These are phyloP conservation scores for Forbesichthys agassizii DNA, from an alignment of 2,113 vertebrate genomes.

Conservation along the genomic window DNA sequence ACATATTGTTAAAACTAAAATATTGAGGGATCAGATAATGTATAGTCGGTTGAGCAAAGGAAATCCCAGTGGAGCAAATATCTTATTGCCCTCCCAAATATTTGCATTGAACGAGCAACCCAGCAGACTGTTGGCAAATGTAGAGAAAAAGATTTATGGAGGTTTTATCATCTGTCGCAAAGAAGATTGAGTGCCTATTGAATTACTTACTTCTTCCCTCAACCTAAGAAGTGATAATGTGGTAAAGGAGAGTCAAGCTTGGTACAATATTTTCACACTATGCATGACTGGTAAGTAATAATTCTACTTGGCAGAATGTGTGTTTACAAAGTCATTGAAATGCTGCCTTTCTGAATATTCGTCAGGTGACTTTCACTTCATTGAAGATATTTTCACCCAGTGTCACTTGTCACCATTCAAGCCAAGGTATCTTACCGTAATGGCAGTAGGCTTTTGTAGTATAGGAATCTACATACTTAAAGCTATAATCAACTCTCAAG, in stretches of 20 bases:
- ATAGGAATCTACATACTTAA: background rate
- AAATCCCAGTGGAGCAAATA: constrained; percentile 1
- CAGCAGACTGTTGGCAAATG: background rate
- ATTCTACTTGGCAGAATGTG: background rate
- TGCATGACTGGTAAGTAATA: background rate
- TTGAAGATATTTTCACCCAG: constrained; percentile 1
- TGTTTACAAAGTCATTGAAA: constrained; percentile 1
- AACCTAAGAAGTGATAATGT: background rate
- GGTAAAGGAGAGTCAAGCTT: background rate
- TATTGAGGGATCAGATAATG: background rate
- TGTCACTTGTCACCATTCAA: constrained; percentile 2
- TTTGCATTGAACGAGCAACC: constrained; percentile 26
- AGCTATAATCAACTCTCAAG: background rate
- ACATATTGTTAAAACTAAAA: background rate
- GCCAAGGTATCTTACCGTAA: background rate
- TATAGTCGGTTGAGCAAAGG: constrained; percentile 9
- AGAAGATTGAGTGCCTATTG: background rate
- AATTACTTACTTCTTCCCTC: constrained; percentile 4
- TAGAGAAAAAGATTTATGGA: background rate
- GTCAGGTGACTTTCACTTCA: background rate
- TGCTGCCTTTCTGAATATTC: background rate
- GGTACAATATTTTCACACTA: background rate
- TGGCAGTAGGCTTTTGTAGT: no score
- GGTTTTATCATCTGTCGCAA: constrained; percentile 2
- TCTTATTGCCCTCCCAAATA: constrained; percentile 18